A percentile compares a stretch with the other conserved stretches of the same genome.
Conservation (phyloP, 2,113 vertebrate species). For the Gnathonemus longibarbis region DNA sequence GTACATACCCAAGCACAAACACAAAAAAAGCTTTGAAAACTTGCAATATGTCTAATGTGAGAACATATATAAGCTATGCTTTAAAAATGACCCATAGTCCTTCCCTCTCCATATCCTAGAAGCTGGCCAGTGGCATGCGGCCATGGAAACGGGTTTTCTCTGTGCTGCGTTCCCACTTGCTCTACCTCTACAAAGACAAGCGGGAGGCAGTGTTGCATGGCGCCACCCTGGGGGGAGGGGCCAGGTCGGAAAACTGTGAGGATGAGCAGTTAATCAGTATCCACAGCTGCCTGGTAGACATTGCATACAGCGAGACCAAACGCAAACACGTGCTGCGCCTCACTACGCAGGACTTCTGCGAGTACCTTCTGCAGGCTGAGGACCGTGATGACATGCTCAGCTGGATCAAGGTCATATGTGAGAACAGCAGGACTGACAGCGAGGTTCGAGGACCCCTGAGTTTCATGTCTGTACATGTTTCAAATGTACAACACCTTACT, state of each 20-base stretch:
- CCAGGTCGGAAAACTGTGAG: conserved; percentile 61
- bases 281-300: conserved; percentile 91
- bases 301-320: conserved; percentile 95
- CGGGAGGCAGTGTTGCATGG: conserved; percentile 72
- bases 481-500: background rate
- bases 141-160: conserved; percentile 89
- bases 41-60: background rate
- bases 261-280: conserved; percentile 88
- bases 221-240: conserved; percentile 36
- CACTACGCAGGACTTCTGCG: conserved; percentile 95
- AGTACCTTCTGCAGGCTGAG: conserved; percentile 97
- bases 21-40: background rate
- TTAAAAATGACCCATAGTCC: background rate
- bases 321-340: conserved; percentile 89
- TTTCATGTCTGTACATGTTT: background rate
- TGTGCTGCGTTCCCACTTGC: conserved; percentile 77
- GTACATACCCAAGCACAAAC: background rate
- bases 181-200: conserved; percentile 92
- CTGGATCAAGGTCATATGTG: conserved; percentile 91
- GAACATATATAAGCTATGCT: background rate
- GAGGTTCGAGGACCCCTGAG: conserved; percentile 66
- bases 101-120: conserved; percentile 50
- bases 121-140: conserved; percentile 82
- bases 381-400: conserved; percentile 93
- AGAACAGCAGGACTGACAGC: conserved; percentile 90